These are phyloP conservation scores for Amphipoea oculea DNA, from an alignment of 2,888 invertebrate species.

Conservation along the genomic window DNA sequence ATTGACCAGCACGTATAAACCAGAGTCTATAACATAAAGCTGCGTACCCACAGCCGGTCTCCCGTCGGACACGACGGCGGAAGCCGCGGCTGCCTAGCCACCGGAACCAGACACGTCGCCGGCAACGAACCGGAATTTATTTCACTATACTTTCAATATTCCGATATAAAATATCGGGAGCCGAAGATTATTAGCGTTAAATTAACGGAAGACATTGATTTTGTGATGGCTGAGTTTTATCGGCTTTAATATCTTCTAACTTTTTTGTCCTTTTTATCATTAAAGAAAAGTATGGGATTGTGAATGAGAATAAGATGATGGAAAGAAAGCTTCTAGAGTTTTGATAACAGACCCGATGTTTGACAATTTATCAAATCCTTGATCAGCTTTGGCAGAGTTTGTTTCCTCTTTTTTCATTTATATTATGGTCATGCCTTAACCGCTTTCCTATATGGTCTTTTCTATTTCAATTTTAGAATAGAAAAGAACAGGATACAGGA, in stretches of 20 bases:
- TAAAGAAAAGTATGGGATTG: not conserved
- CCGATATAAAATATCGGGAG: conserved; percentile 57
- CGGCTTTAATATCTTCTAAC: not conserved
- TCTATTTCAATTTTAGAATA: not conserved
- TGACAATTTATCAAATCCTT: too few relatives aligned
- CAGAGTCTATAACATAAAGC: conserved; percentile 8
- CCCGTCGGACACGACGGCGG: conserved; percentile 63
- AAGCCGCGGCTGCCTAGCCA: conserved; percentile 72
- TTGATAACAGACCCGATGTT: not conserved
- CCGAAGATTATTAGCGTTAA: conserved; percentile 57
- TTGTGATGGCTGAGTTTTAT: conserved; percentile 4
- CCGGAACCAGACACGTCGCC: conserved; percentile 74
- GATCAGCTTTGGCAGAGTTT: not conserved
- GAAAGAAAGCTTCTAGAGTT: not conserved
- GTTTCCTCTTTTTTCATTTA: too few relatives aligned
- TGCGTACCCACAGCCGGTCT: conserved; percentile 10
- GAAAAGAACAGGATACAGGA: not conserved
- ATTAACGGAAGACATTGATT: conserved; percentile 52
- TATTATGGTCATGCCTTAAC: too few relatives aligned
- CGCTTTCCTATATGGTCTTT: not conserved
- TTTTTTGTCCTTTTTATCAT: not conserved
- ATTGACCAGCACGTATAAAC: conserved; percentile 1
- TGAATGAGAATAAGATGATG: not conserved
- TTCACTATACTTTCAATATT: conserved; percentile 65
- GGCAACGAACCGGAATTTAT: conserved; percentile 67